phyloP scores from a whole-genome alignment of 2,888 invertebrate species.

The Emesis furor region DNA sequence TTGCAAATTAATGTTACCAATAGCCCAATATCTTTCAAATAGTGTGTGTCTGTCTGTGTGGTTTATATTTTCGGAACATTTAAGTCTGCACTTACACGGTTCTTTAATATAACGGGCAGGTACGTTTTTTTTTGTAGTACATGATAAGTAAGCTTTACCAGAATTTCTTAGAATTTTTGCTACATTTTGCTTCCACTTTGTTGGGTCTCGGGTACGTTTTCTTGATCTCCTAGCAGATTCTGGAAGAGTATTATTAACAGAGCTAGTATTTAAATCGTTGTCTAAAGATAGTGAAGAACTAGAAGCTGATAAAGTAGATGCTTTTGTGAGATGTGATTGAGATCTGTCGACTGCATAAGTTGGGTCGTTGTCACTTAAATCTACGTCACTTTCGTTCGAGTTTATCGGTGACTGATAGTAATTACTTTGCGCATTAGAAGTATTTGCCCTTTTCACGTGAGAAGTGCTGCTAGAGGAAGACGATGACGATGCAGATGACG shows the following conservation, averaged over 20 bases:
- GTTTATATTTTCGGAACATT: slow-evolving; percentile 54
- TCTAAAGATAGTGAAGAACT: background rate
- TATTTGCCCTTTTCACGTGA: slow-evolving; percentile 2
- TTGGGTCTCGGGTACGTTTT: slow-evolving; percentile 37
- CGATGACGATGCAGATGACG: background rate
- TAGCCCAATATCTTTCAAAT: slow-evolving; percentile 51
- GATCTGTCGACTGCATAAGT: slow-evolving; percentile 34
- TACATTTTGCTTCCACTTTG: slow-evolving; percentile 56
- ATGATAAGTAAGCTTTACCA: slow-evolving; percentile 35
- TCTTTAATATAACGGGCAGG: slow-evolving; percentile 54
- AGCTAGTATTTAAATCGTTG: slow-evolving; percentile 16
- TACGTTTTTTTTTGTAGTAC: slow-evolving; percentile 43
- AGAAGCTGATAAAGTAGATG: too few species aligned
- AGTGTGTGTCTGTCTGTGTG: slow-evolving; percentile 40
- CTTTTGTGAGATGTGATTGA: slow-evolving; percentile 7
- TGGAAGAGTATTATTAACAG: slow-evolving; percentile 15
- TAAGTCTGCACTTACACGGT: slow-evolving; percentile 55
- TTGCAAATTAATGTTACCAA: slow-evolving; percentile 49
- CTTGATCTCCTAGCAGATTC: slow-evolving; percentile 4
- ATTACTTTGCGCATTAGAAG: slow-evolving; percentile 28
- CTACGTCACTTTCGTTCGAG: slow-evolving; percentile 39
- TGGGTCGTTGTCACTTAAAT: slow-evolving; percentile 40
- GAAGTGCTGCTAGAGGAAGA: slow-evolving; percentile 24
- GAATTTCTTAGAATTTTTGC: slow-evolving; percentile 53
- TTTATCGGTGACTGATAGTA: slow-evolving; percentile 40